phyloP scores from a whole-genome alignment of 2,797 vertebrate species.

The Euphonia xanthogaster region DNA sequence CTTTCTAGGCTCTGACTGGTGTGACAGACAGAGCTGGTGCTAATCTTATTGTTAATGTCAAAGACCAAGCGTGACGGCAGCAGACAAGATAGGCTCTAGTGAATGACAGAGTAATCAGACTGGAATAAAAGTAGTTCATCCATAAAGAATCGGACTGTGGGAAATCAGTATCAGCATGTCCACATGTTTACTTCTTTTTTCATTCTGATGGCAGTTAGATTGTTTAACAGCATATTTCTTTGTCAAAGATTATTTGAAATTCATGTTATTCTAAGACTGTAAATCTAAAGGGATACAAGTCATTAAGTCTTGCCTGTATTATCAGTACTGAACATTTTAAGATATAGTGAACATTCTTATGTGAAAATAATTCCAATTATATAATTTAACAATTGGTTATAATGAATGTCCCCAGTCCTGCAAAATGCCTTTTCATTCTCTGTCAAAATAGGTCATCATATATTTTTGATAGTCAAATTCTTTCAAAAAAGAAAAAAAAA shows the following conservation, averaged over 20 bases:
- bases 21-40: conserved; percentile 52
- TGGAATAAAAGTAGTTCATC: conserved; percentile 66
- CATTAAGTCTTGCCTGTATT: background rate
- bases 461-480: background rate
- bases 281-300: conserved; percentile 42
- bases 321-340: conserved; percentile 37
- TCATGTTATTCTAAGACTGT: conserved; percentile 49
- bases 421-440: background rate
- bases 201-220: conserved; percentile 52
- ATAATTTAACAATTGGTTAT: background rate
- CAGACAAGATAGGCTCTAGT: conserved; percentile 70
- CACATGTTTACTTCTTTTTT: conserved; percentile 66
- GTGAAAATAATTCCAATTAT: conserved; percentile 26
- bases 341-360: background rate
- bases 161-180: conserved; percentile 69
- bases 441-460: background rate
- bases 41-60: conserved; percentile 78
- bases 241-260: conserved; percentile 64
- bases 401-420: background rate
- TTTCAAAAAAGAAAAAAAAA: background rate
- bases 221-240: conserved; percentile 44
- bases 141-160: conserved; percentile 55
- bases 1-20: conserved; percentile 20
- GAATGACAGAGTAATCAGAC: conserved; percentile 76
- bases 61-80: conserved; percentile 58